Conservation (phyloP, 2,888 invertebrate genomes). For the Heliothis peltigera region DNA sequence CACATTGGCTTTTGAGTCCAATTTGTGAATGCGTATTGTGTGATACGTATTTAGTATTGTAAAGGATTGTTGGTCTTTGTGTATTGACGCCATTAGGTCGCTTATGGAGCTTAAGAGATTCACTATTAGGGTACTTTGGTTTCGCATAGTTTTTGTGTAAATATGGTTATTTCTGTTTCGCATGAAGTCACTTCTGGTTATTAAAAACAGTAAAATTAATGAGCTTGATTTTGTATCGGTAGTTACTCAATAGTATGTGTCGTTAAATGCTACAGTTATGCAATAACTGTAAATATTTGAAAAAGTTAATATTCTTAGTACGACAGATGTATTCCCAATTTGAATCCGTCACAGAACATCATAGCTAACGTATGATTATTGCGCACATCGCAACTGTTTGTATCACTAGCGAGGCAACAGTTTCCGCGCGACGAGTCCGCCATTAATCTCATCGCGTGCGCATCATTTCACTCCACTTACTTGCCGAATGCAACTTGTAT, state of each 20-base stretch:
- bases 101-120: slow-evolving; percentile 57
- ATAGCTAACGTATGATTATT: slow-evolving; percentile 46
- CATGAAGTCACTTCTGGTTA: no score
- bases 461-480: slow-evolving; percentile 72
- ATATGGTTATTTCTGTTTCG: slow-evolving; percentile 36
- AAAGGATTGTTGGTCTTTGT: slow-evolving; percentile 65
- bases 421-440: slow-evolving; percentile 66
- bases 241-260: no score
- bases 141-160: slow-evolving; percentile 41
- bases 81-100: slow-evolving; percentile 64
- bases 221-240: no score
- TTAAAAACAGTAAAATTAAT: no score
- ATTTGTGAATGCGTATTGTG: slow-evolving; percentile 85
- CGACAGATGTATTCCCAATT: slow-evolving; percentile 27
- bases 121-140: slow-evolving; percentile 46
- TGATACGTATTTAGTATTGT: slow-evolving; percentile 78
- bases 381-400: slow-evolving; percentile 48
- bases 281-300: no score
- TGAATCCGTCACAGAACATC: slow-evolving; percentile 15
- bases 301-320: background rate
- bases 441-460: slow-evolving; percentile 82
- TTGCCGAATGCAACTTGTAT: slow-evolving; percentile 36
- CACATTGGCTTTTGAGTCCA: slow-evolving; percentile 86
- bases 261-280: no score
- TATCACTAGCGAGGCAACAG: slow-evolving; percentile 63